Conservation (phyloP, 2,113 vertebrate species). For the Melierax canorus region DNA sequence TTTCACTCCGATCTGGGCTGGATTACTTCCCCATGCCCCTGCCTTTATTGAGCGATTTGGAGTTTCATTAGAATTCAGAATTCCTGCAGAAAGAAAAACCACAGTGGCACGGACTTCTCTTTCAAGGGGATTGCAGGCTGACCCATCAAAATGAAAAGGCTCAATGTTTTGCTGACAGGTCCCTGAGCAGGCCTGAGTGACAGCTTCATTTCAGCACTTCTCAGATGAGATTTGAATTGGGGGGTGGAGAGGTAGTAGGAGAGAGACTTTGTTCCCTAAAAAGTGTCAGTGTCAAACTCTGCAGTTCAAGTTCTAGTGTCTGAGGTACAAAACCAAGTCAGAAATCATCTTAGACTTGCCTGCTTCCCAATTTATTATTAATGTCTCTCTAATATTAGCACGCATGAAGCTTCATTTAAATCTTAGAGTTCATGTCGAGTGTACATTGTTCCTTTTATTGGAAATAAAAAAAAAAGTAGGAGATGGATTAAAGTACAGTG, state of each 20-base stretch:
- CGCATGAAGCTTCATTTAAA: constrained; percentile 33
- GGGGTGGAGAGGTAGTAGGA: constrained; percentile 60
- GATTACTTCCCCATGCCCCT: constrained; percentile 78
- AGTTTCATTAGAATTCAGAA: constrained; percentile 87
- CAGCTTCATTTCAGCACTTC: constrained; percentile 86
- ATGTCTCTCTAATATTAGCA: constrained; percentile 50
- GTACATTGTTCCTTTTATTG: constrained; percentile 32
- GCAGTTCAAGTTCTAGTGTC: constrained; percentile 82
- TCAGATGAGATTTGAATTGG: constrained; percentile 79
- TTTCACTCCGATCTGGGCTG: constrained; percentile 74
- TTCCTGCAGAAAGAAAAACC: constrained; percentile 79
- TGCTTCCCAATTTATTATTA: constrained; percentile 67
- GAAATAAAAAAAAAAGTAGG: neutral
- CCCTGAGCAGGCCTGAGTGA: constrained; percentile 82
- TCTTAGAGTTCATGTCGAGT: neutral
- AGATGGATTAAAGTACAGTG: constrained; percentile 7
- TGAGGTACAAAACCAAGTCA: constrained; percentile 58
- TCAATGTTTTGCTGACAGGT: constrained; percentile 82
- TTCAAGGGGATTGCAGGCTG: constrained; percentile 82
- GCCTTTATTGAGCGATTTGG: constrained; percentile 82
- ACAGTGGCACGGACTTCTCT: constrained; percentile 74
- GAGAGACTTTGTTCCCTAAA: constrained; percentile 82
- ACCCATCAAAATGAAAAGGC: constrained; percentile 88
- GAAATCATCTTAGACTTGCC: constrained; percentile 3
- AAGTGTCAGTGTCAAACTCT: constrained; percentile 83